Evolutionary conservation across 2,888 invertebrate genomes (phyloP), one percentile per base, ranked within the genome.

Genomic region (Parnassius orleans): DNA sequence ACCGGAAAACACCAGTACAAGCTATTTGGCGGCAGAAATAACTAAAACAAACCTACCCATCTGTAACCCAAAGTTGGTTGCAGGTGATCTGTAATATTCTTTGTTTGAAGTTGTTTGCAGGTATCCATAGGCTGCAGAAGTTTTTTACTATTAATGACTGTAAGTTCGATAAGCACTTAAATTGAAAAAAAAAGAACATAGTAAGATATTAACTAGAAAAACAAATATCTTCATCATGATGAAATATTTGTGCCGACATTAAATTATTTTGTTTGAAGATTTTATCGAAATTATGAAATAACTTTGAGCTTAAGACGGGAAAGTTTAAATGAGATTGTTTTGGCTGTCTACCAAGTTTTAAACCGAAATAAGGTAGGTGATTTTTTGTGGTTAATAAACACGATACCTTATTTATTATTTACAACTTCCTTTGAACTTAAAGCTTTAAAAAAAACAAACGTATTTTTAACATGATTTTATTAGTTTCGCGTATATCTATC

Each of bases 251-350:
- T 46, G 44, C 15, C 14, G 15, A 56, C 44, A 56, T 56, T 15
- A 47, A 52, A 56, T 56, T 46, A 56, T 56, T 61, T 55, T 56
- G 51, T 61, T 56, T 52, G 46, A 56, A 61, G 52, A 52, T 61
- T 61, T 61, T 56, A 61, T 61, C 51, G 61, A 52, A 53, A 61
- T 53, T 61, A 47, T 53, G n/a, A 62, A 62, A 62, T 57, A 53
- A 24, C 53, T 62, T 53, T 44, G 53, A 62, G 53, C 43, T 57
- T 42, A 52, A 53, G 61, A 57, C 48, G 57, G 53, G 24, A 57
- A 61, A 61, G 61, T 61, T 61, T 42, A 48, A 57, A 57, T 61
- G 53, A 61, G 57, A 61, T 57, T 57, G 57, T 57, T 61, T 61
- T 57, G 61, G 61, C 57, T 15, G 33, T 24, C 15, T 53, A 19